Evolutionary conservation across 2,888 invertebrate species (phyloP), one percentile per base, ranked within the genome.

Genomic region (Tetrapedia diversipes): DNA sequence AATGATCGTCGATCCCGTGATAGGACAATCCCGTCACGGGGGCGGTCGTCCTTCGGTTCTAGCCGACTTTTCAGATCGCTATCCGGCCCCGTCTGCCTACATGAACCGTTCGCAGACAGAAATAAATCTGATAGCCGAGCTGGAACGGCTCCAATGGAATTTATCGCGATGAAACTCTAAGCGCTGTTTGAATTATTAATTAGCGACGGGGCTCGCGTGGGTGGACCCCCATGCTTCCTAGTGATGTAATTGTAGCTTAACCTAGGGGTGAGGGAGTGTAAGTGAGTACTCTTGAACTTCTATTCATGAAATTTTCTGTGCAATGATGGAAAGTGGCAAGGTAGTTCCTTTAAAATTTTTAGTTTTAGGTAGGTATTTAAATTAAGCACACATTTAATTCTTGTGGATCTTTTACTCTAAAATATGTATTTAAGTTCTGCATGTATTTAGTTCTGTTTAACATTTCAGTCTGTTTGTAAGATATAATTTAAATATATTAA

Each of bases 1-100:
- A 91, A 91, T 90, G 91, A 90, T 89, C 87, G 81, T 84, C 82
- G 90, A 91, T 91, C 81, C 84, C 71, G 60, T 82, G 89, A 90
- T 88, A 88, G 83, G 86, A 81, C 79, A 78, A 83, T 83, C 65
- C 82, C 83, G 85, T 87, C 84, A 83, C 86, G 84, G 84, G 77
- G 82, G 79, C 73, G 79, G 79, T 75, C 84, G 80, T 70, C 72
- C 77, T 82, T 64, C 73, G 72, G 76, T 56, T 68, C 66, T 63
- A 72, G 59, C 49, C 56, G 59, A 63, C 60, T 77, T 69, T 77
- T 74, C 77, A 65, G 83, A 83, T 83, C 49, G 45, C 68, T 82
- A 80, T 82, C 80, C 82, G 57, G 43, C 65, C n/a, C n/a, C 49
- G 77, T 74, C 80, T 63, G 11, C 78, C 78, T 79, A 77, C 78